Percentiles rank a stretch among this genome's conserved stretches.
Evolutionary conservation across 2,888 invertebrate species (phyloP).

Genomic region (Apamea epomidion): DNA sequence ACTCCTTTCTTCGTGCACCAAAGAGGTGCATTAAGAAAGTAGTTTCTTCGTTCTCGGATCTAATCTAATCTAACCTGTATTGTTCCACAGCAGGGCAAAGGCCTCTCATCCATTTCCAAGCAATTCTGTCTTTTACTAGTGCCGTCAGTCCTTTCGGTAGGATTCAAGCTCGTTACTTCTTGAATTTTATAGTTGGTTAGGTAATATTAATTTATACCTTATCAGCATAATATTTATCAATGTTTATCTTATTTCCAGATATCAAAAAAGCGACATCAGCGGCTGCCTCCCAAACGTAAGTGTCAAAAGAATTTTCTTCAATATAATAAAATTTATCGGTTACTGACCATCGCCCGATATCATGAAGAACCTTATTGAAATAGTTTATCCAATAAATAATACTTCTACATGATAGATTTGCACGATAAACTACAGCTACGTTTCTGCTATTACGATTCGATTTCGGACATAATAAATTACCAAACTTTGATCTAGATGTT

Average conservation of each 20-base stretch:
- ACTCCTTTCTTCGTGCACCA: conserved; percentile 4
- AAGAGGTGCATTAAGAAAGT: not conserved
- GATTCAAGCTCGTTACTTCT: not conserved
- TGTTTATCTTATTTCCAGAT: conserved; percentile 37
- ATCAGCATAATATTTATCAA: conserved; percentile 1
- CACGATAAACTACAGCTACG: conserved; percentile 2
- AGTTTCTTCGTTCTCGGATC: not conserved
- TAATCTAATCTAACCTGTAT: not conserved
- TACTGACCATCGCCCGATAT: not conserved
- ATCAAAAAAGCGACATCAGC: conserved; percentile 8
- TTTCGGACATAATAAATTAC: conserved; percentile 41
- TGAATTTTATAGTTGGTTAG: not conserved
- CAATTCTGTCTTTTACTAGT: not conserved
- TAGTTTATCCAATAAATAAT: conserved; percentile 47
- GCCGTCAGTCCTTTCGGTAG: not conserved
- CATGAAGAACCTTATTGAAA: conserved; percentile 1
- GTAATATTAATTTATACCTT: not conserved
- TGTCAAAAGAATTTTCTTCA: not conserved
- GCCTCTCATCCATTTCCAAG: not conserved
- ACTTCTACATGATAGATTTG: not conserved
- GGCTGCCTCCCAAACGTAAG: conserved; percentile 48
- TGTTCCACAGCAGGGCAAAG: not conserved
- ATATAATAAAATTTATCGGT: conserved; percentile 23
- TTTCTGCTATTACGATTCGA: conserved; percentile 5
- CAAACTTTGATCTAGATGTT: conserved; percentile 17